These are phyloP conservation scores for Oryctes rhinoceros DNA, from an alignment of 1,140 invertebrate genomes.

Conservation along the genomic window DNA sequence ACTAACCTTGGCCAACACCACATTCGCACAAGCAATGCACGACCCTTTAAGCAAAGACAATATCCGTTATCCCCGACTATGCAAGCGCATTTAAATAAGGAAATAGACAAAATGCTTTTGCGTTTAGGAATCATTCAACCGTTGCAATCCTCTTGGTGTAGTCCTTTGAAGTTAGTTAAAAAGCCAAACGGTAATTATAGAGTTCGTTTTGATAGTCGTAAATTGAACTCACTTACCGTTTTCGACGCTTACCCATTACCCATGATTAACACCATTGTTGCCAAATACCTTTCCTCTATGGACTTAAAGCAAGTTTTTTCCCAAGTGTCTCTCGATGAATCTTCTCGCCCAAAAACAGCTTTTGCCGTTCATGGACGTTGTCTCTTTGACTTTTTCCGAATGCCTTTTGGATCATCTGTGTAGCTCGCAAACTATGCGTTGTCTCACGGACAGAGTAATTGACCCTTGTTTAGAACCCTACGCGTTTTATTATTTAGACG, in stretches of 20 bases:
- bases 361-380: slow-evolving; percentile 54
- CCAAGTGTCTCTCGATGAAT: slow-evolving; percentile 51
- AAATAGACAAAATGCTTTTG: not conserved
- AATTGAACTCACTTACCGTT: too few species aligned
- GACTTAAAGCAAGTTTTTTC: slow-evolving; percentile 56
- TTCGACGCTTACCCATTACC: not conserved
- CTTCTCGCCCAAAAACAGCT: slow-evolving; percentile 50
- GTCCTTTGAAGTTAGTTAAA: too few species aligned
- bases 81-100: not conserved
- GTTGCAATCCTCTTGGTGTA: too few species aligned
- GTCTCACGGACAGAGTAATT: slow-evolving; percentile 53
- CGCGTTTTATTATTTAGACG: slow-evolving; percentile 53
- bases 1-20: too few species aligned
- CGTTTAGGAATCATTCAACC: not conserved
- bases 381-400: slow-evolving; percentile 53
- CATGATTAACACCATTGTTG: not conserved
- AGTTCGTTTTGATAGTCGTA: too few species aligned
- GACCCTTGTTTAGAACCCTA: slow-evolving; percentile 50
- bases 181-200: too few species aligned
- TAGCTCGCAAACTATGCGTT: slow-evolving; percentile 50
- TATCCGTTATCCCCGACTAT: too few species aligned
- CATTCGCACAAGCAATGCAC: not conserved
- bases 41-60: too few species aligned
- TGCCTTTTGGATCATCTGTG: slow-evolving; percentile 52
- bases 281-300: slow-evolving; percentile 45